Percentiles rank a stretch among this genome's conserved stretches.
phyloP scores from a whole-genome alignment of 2,888 invertebrate genomes.

The Andricus quercusramuli region DNA sequence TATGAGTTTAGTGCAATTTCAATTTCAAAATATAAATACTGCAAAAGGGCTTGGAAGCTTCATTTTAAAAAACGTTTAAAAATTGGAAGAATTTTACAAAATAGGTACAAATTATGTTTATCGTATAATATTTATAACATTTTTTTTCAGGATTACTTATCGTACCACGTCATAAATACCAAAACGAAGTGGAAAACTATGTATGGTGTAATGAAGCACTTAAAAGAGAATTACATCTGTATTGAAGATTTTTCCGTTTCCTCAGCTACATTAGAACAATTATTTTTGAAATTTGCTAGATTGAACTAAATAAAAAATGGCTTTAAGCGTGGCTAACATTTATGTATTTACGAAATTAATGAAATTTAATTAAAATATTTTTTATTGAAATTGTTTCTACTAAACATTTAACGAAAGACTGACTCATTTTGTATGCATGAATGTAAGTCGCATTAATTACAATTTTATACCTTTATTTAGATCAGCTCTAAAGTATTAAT shows the following conservation, averaged over 20 bases:
- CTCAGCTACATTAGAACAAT: slow-evolving; percentile 74
- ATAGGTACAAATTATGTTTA: no score
- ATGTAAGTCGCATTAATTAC: not conserved
- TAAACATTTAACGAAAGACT: not conserved
- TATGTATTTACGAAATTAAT: slow-evolving; percentile 3
- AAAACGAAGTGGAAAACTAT: slow-evolving; percentile 72
- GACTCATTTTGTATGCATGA: not conserved
- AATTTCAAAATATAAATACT: no score
- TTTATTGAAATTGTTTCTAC: not conserved
- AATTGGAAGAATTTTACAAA: not conserved
- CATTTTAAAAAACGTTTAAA: not conserved
- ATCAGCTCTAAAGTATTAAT: not conserved
- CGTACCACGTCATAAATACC: slow-evolving; percentile 71
- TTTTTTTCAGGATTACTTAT: slow-evolving; percentile 66
- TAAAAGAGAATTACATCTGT: slow-evolving; percentile 67
- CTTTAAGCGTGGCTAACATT: not conserved
- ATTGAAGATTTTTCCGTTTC: slow-evolving; percentile 74
- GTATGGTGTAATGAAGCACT: slow-evolving; percentile 69
- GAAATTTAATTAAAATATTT: not conserved
- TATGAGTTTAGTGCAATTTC: no score
- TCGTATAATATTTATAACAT: no score
- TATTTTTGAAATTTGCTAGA: slow-evolving; percentile 74
- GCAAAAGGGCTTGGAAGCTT: no score
- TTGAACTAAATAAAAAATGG: slow-evolving; percentile 42
- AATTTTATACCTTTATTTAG: not conserved